Evolutionary conservation across 2,113 vertebrate species (phyloP).

Genomic region (Clarias macrocephalus): DNA sequence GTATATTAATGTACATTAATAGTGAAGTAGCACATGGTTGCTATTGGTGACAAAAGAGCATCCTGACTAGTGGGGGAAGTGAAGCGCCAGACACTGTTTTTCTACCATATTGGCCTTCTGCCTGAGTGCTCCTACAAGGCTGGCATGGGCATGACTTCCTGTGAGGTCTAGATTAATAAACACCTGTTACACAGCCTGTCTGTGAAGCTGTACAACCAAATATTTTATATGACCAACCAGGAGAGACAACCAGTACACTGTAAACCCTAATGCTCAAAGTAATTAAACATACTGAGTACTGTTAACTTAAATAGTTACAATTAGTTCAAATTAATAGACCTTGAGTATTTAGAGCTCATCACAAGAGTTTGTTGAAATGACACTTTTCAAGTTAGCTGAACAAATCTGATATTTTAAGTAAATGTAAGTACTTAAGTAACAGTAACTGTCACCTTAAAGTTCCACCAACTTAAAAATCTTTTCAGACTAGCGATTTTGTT

Average conservation of each 20-base stretch:
- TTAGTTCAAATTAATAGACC: too few relatives aligned
- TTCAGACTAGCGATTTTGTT: too few relatives aligned
- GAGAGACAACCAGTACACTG: background rate
- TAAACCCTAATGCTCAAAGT: too few relatives aligned
- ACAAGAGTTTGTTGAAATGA: too few relatives aligned
- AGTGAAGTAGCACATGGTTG: slow-evolving; percentile 11
- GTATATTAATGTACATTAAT: background rate
- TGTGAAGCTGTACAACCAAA: slow-evolving; percentile 19
- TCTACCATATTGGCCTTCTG: slow-evolving; percentile 38
- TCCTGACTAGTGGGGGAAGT: slow-evolving; percentile 22
- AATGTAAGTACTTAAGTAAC: too few relatives aligned
- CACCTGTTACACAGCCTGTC: slow-evolving; percentile 49
- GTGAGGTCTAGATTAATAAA: slow-evolving; percentile 47
- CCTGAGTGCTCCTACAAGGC: slow-evolving; percentile 8
- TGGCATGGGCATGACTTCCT: slow-evolving; percentile 36
- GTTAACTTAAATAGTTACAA: too few relatives aligned
- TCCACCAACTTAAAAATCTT: too few relatives aligned
- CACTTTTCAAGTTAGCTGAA: too few relatives aligned
- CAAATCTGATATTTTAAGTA: too few relatives aligned
- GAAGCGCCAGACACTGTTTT: slow-evolving; percentile 36
- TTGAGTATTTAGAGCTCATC: too few relatives aligned
- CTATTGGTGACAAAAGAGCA: slow-evolving; percentile 32
- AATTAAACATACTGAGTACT: too few relatives aligned
- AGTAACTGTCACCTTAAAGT: too few relatives aligned
- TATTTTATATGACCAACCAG: background rate